phyloP scores from a whole-genome alignment of 2,888 invertebrate genomes.

The Chelonus formosanus region DNA sequence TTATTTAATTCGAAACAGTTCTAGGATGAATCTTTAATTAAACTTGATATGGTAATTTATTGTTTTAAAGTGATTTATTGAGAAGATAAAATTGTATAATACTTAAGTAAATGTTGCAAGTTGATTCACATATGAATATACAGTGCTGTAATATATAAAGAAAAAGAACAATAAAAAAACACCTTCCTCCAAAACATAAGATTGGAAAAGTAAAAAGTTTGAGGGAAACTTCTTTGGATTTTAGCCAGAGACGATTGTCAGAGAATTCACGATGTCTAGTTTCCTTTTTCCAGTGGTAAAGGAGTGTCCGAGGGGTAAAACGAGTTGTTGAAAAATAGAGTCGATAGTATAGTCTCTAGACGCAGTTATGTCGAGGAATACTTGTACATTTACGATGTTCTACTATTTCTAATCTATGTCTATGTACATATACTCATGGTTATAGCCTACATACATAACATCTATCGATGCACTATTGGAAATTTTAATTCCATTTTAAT shows the following conservation, averaged over 20 bases:
- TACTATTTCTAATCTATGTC: neutral
- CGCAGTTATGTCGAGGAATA: constrained; percentile 7
- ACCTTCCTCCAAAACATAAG: constrained; percentile 41
- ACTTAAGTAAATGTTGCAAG: too few species aligned
- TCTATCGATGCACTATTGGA: too few species aligned
- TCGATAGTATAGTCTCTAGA: constrained; percentile 22
- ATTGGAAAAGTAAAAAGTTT: constrained; percentile 45
- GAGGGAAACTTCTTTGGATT: constrained; percentile 53
- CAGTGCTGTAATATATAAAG: neutral
- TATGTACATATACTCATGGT: too few species aligned
- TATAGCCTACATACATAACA: too few species aligned
- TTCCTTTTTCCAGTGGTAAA: constrained; percentile 33
- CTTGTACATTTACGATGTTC: too few species aligned
- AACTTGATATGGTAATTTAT: too few species aligned
- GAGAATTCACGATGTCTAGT: constrained; percentile 49
- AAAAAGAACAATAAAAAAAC: constrained; percentile 22
- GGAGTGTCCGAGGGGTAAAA: constrained; percentile 17
- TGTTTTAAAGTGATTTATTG: too few species aligned
- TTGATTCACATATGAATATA: too few species aligned
- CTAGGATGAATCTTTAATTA: too few species aligned
- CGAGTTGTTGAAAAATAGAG: constrained; percentile 23
- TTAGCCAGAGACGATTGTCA: constrained; percentile 57
- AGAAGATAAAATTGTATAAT: too few species aligned
- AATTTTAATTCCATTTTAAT: too few species aligned
- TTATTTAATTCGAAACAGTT: too few species aligned